Evolutionary conservation across 2,113 vertebrate species (phyloP), one percentile per base, ranked within the genome.

Genomic region (Nerophis lumbriciformis): DNA sequence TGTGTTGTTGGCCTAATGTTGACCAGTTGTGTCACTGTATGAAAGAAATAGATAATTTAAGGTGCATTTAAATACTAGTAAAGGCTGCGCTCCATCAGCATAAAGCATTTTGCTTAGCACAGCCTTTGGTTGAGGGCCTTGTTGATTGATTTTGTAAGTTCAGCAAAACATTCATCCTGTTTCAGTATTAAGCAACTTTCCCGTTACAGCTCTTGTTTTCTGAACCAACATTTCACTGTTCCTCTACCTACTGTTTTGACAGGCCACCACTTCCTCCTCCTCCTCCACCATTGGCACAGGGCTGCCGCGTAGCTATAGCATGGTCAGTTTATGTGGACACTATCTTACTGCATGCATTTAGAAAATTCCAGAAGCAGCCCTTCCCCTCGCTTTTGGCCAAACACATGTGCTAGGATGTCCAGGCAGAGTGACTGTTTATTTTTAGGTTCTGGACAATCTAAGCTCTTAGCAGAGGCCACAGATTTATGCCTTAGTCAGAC

Each of bases 271-370:
- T 70, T 73, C 83, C 70, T 75, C 78, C 0, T 75, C 78, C 0
- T 79, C 88, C 77, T 82, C 79, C 83, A 83, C 83, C 66, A 57
- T 84, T 66, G 88, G 87, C 73, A 87, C 82, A 63, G 90, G 81
- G 76, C 90, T 95, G 83, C 73, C 89, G 68, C 94, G 92, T 87
- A 95, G 91, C 91, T 83, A 90, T 86, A 94, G 93, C 85, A 88
- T 86, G 92, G 94, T 97, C 91, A 88, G 92, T 94, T 88, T 88
- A 70, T 66, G 72, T 69, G 54, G 37, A 48, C 56, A 73, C 49
- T 47, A 59, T 48, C 28, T 61, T 38, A 67, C 47, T 77, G 68
- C 69, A 78, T 68, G 72, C 60, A 35, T 73, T 11, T 53, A 35
- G 50, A 49, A 69, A 49, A 59, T 51, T 67, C 72, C 36, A 79